These are phyloP conservation scores for Aricia agestis DNA, from an alignment of 1,140 invertebrate genomes.

Conservation along the genomic window DNA sequence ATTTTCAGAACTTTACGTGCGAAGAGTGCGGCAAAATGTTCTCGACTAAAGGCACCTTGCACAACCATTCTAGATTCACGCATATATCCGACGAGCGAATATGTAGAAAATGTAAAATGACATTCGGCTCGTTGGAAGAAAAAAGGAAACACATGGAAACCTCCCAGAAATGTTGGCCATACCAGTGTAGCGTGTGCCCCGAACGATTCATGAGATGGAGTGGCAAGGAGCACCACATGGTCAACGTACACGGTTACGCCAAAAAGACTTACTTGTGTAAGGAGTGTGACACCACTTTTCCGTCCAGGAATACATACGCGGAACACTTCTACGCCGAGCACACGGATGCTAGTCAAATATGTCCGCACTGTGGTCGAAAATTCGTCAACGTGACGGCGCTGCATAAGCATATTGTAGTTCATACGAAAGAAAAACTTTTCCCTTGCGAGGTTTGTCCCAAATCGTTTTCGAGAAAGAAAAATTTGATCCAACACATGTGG, in stretches of 20 bases:
- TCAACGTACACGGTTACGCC: constrained; percentile 32
- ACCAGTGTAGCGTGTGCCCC: constrained; percentile 35
- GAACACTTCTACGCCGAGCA: constrained; percentile 36
- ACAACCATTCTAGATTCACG: constrained; percentile 34
- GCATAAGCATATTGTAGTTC: constrained; percentile 62
- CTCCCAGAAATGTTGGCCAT: constrained; percentile 39
- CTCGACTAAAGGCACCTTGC: constrained; percentile 32
- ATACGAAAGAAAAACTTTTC: constrained; percentile 69
- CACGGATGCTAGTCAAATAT: constrained; percentile 31
- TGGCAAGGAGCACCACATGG: constrained; percentile 37
- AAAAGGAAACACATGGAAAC: constrained; percentile 36
- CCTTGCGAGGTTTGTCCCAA: constrained; percentile 68
- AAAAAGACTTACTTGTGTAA: constrained; percentile 34
- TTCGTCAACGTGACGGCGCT: constrained; percentile 39
- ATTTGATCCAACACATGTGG: constrained; percentile 55
- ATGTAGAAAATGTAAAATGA: constrained; percentile 43
- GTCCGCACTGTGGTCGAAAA: constrained; percentile 35
- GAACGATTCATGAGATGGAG: constrained; percentile 38
- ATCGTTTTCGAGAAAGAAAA: constrained; percentile 38
- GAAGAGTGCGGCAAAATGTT: constrained; percentile 50
- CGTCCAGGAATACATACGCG: constrained; percentile 31
- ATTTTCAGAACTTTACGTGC: constrained; percentile 46
- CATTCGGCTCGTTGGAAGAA: constrained; percentile 37
- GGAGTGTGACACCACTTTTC: constrained; percentile 35
- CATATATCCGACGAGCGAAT: constrained; percentile 34